Evolutionary conservation across 2,888 invertebrate species (phyloP), one percentile per base, ranked within the genome.

Genomic region (Polymixis flavicincta): DNA sequence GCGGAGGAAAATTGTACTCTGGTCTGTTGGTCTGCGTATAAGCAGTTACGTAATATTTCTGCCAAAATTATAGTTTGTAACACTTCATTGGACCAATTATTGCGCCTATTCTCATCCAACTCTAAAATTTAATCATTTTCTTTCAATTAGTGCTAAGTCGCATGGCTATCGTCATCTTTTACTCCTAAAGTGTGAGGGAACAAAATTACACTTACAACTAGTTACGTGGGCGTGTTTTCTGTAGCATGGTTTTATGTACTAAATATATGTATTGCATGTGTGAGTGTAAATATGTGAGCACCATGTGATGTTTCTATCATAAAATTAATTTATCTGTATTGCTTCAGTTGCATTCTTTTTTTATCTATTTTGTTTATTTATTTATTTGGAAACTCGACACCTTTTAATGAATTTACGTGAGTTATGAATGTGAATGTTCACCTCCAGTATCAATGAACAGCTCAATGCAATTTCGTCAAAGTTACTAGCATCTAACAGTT

Each of bases 41-140:
- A 61, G 17, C 32, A 37, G 13, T n/a, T 28, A 19, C 14, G 71
- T 45, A 22, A 19, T 57, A 32, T 45, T 64, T 79, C 37, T 50
- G 11, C 1, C 14, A 13, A 50, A 28, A 17, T 48, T 42, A 19
- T 42, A 42, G 2, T 74, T 28, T 59, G 19, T 13, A 69, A 66
- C 17, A 28, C 22, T 48, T 28, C 19, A 48, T 13, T 28, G 13
- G 22, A 48, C 22, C 13, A 63, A 37, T 17, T 25, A 13, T 1
- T 9, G 6, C 2, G 37, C n/a, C n/a, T 17, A 11, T 19, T 45
- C 13, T 64, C n/a, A 3, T 63, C 63, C 6, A 19, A 25, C 9
- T 37, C 3, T 25, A 19, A 61, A n/a, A 25, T 42, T 19, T 9
- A 63, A 42, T 17, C 0, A 13, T 42, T 14, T 14, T 37, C 22